phyloP scores from a whole-genome alignment of 2,113 vertebrate genomes.

The Parus major region DNA sequence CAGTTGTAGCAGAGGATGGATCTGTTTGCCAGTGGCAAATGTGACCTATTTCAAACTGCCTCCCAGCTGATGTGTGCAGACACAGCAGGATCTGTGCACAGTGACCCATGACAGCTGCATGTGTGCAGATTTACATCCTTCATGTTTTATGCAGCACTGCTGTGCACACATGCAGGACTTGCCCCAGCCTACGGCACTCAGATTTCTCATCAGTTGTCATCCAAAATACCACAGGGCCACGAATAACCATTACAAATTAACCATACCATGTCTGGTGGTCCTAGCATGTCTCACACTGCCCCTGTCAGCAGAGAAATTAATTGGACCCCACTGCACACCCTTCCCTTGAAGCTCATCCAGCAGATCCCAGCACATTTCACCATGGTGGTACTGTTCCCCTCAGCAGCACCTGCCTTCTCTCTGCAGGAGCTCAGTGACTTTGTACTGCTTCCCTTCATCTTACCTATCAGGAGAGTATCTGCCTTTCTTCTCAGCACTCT shows the following conservation, averaged over 20 bases:
- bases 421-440: background rate
- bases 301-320: background rate
- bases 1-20: background rate
- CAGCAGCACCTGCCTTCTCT: background rate
- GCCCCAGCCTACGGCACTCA: background rate
- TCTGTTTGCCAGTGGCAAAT: background rate
- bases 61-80: background rate
- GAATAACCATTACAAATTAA: background rate
- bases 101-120: background rate
- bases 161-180: background rate
- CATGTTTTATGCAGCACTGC: background rate
- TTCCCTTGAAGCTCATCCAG: accelerated
- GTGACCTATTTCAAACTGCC: background rate
- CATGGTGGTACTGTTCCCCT: accelerated
- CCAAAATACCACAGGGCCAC: background rate
- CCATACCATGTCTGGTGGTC: background rate
- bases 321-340: too few relatives aligned
- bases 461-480: background rate
- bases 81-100: background rate
- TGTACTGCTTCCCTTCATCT: background rate
- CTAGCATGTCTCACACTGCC: background rate
- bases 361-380: background rate
- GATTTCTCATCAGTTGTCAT: background rate
- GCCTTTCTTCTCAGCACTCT: background rate
- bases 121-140: background rate